Percentiles rank a stretch among this genome's conserved stretches.
Conservation (phyloP, 1,140 invertebrate species). For the Ceratitis capitata region DNA sequence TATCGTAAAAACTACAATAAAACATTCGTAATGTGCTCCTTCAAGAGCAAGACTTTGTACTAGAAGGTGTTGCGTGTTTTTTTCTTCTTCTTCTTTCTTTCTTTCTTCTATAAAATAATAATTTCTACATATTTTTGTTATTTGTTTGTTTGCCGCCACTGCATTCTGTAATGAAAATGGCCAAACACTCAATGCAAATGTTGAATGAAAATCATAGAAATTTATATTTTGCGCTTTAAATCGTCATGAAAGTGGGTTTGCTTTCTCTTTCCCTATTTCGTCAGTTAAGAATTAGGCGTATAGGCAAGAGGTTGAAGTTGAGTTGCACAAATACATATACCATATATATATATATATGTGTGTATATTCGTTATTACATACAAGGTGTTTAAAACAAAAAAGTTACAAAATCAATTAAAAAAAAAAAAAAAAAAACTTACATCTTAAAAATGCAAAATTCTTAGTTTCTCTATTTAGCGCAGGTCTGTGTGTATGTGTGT, state of each 20-base stretch:
- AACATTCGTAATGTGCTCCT: slow-evolving; percentile 12
- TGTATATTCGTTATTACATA: background rate
- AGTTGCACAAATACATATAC: no score
- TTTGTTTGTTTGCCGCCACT: background rate
- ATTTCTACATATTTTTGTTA: background rate
- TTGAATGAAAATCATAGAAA: background rate
- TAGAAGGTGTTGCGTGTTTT: slow-evolving; percentile 15
- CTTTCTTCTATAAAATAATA: background rate
- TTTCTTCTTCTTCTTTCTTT: background rate
- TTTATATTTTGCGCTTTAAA: background rate
- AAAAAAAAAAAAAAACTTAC: slow-evolving; percentile 33
- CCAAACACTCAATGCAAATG: background rate
- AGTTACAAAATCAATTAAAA: background rate
- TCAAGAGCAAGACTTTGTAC: slow-evolving; percentile 26
- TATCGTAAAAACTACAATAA: slow-evolving; percentile 24
- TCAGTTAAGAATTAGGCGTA: background rate
- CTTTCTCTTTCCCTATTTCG: background rate
- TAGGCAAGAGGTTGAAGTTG: background rate
- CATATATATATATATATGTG: no score
- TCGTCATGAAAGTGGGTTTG: background rate
- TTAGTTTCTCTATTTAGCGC: slow-evolving; percentile 16
- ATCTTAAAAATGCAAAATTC: slow-evolving; percentile 45
- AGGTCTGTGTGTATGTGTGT: background rate
- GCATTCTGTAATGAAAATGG: background rate
- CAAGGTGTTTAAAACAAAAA: no score